These are phyloP conservation scores for Trematocara unimaculatum DNA, from an alignment of 2,113 vertebrate species.

Conservation along the genomic window DNA sequence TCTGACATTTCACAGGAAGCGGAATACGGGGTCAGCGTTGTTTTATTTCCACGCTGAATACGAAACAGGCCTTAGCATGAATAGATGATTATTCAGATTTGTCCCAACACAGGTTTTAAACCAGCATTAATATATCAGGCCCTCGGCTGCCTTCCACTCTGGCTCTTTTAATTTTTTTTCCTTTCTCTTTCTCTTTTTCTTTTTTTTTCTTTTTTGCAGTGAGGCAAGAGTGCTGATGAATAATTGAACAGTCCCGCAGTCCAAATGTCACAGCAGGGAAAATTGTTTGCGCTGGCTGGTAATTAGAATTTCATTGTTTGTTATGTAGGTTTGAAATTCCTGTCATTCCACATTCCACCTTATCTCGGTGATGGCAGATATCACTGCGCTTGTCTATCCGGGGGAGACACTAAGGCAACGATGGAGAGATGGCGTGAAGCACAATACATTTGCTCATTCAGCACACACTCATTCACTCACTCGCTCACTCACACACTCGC, in stretches of 20 bases:
- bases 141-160: constrained; percentile 5
- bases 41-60: constrained; percentile 62
- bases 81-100: constrained; percentile 71
- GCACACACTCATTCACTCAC: background rate
- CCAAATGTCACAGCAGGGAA: constrained; percentile 76
- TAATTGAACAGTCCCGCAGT: constrained; percentile 73
- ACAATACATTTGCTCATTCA: constrained; percentile 38
- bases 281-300: constrained; percentile 69
- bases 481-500: background rate
- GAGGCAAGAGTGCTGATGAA: constrained; percentile 63
- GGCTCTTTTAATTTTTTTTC: constrained; percentile 27
- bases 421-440: constrained; percentile 34
- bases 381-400: constrained; percentile 10
- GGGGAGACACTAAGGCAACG: constrained; percentile 14
- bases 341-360: constrained; percentile 58
- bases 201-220: background rate
- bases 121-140: constrained; percentile 49
- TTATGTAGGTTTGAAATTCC: constrained; percentile 68
- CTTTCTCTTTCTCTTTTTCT: background rate
- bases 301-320: constrained; percentile 77
- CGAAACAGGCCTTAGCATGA: constrained; percentile 48
- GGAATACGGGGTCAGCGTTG: constrained; percentile 54
- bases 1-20: constrained; percentile 61
- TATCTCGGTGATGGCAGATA: constrained; percentile 45
- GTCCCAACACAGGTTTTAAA: constrained; percentile 59